A percentile compares a stretch with the other conserved stretches of the same genome.
Conservation (phyloP, 2,888 invertebrate species). For the Machimus rusticus region DNA sequence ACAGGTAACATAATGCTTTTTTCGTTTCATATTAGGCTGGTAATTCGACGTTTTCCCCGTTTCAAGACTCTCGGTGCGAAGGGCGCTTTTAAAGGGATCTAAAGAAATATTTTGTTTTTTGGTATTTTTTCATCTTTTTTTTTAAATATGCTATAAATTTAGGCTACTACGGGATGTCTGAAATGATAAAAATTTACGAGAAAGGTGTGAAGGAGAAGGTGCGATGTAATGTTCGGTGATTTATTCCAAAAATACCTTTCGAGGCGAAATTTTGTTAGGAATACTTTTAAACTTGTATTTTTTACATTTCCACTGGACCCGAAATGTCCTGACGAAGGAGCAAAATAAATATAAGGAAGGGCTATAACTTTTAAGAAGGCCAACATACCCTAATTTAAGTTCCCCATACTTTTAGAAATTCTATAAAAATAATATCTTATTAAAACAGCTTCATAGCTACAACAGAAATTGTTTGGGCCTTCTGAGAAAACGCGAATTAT, state of each 20-base stretch:
- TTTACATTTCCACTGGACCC: background rate
- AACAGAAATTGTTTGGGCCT: background rate
- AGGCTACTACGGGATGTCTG: background rate
- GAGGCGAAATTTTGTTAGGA: background rate
- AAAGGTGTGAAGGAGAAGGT: background rate
- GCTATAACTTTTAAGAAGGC: background rate
- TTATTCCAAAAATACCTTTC: background rate
- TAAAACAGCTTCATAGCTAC: background rate
- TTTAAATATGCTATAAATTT: background rate
- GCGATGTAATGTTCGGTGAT: background rate
- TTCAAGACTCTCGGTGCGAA: background rate
- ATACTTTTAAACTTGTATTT: background rate
- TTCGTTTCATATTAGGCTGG: slow-evolving; percentile 6
- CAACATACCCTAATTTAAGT: background rate
- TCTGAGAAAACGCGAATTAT: too few species aligned
- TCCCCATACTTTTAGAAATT: too few species aligned
- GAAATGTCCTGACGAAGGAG: background rate
- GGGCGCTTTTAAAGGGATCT: background rate
- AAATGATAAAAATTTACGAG: background rate
- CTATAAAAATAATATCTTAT: background rate
- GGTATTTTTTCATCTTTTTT: background rate
- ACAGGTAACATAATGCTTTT: background rate
- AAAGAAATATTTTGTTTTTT: background rate
- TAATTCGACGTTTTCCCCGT: background rate
- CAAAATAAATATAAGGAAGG: background rate